A percentile compares a stretch with the other conserved stretches of the same genome.
Conservation (phyloP, 2,888 invertebrate species). For the Listrodromus nycthemerus region DNA sequence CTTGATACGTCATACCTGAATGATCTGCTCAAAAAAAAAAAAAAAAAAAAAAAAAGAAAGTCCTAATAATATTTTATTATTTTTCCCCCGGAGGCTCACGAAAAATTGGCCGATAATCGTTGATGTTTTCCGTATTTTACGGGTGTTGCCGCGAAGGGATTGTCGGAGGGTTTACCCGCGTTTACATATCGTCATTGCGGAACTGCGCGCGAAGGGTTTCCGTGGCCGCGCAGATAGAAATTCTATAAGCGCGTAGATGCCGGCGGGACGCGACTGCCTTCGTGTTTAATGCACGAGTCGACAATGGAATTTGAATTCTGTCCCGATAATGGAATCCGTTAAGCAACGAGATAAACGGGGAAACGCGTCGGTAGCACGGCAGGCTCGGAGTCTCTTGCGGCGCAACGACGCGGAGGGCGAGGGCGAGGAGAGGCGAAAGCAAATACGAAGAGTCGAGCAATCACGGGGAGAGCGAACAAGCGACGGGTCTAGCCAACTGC, state of each 20-base stretch:
- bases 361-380: constrained; percentile 64
- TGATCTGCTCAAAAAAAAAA: background rate
- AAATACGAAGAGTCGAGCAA: constrained; percentile 69
- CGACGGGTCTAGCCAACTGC: constrained; percentile 63
- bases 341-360: constrained; percentile 68
- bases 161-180: constrained; percentile 31
- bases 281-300: constrained; percentile 73
- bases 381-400: constrained; percentile 40
- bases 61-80: background rate
- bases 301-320: constrained; percentile 73
- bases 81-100: background rate
- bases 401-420: constrained; percentile 15
- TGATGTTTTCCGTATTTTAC: background rate
- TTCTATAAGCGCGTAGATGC: constrained; percentile 38
- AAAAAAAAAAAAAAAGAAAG: background rate
- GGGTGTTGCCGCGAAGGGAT: background rate
- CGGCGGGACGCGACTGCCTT: constrained; percentile 56
- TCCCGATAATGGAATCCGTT: constrained; percentile 71
- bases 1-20: background rate
- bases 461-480: constrained; percentile 65
- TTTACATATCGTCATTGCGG: constrained; percentile 48
- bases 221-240: background rate
- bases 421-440: constrained; percentile 56
- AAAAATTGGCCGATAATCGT: background rate
- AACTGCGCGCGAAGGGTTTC: constrained; percentile 1